A percentile compares a stretch with the other conserved stretches of the same genome.
Evolutionary conservation across 2,113 vertebrate genomes (phyloP).

Genomic region (Mormyrus lacerda): DNA sequence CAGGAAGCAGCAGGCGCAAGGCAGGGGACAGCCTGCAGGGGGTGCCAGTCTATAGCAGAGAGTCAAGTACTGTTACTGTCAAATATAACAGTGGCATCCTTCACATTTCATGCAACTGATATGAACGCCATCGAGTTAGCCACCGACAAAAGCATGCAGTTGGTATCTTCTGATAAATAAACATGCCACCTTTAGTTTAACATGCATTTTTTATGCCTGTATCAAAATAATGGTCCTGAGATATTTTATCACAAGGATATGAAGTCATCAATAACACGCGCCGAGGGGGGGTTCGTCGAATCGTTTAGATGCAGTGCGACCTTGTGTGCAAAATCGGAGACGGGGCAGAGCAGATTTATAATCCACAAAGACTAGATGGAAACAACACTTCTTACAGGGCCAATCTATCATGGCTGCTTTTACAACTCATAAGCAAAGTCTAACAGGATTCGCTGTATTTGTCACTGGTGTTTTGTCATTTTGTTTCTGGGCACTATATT

Average conservation of each 20-base stretch:
- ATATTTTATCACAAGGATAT: background rate
- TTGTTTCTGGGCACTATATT: background rate
- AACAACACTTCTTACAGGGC: background rate
- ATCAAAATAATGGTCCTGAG: background rate
- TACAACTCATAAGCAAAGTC: background rate
- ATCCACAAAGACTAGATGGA: background rate
- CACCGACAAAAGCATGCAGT: background rate
- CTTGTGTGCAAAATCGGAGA: background rate
- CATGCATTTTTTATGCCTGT: background rate
- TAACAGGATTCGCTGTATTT: conserved; percentile 2
- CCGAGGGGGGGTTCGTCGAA: background rate
- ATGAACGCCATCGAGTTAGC: background rate
- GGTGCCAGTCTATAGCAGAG: background rate
- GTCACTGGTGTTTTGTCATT: conserved; percentile 12
- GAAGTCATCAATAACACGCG: background rate
- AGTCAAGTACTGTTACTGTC: background rate
- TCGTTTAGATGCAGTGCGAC: conserved; percentile 3
- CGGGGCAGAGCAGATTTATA: conserved; percentile 8
- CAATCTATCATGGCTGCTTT: conserved; percentile 3
- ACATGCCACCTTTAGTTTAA: background rate
- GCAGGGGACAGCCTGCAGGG: background rate
- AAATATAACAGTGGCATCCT: background rate
- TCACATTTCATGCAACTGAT: background rate
- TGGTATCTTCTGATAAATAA: background rate
- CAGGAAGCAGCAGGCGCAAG: background rate